A percentile compares a stretch with the other conserved stretches of the same genome.
phyloP scores from a whole-genome alignment of 2,113 vertebrate genomes.

The Gallinago undulata region DNA sequence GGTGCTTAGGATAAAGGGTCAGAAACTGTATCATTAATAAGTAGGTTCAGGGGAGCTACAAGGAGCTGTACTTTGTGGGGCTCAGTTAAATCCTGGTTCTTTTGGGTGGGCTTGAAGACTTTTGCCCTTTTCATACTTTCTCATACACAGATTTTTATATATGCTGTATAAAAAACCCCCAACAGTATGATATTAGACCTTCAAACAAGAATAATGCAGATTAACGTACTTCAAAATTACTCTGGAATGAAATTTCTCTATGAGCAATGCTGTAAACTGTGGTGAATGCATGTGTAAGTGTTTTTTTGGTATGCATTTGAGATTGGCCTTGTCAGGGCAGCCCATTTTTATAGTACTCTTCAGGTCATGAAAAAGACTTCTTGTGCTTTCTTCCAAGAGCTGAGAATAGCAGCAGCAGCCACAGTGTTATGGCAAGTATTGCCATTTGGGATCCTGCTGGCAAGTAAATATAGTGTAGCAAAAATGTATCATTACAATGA shows the following conservation, averaged over 20 bases:
- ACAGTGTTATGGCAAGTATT: neutral
- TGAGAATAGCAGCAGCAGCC: neutral
- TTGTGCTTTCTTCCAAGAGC: neutral
- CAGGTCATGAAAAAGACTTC: neutral
- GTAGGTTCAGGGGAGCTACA: neutral
- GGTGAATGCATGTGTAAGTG: neutral
- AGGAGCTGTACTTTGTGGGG: neutral
- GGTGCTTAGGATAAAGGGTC: neutral
- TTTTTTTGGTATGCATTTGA: neutral
- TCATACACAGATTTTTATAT: neutral
- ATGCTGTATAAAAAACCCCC: neutral
- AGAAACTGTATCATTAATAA: neutral
- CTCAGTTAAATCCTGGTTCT: neutral
- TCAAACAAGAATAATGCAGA: neutral
- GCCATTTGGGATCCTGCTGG: conserved; percentile 34
- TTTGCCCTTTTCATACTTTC: neutral
- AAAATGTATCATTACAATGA: neutral
- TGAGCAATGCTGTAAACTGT: neutral
- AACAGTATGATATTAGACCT: neutral
- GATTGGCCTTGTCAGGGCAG: neutral
- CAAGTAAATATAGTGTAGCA: conserved; percentile 13
- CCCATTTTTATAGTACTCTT: neutral
- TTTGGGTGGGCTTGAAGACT: neutral
- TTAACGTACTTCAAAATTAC: neutral
- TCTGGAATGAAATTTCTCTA: neutral